Base-by-base conservation (phyloP, 2,888 invertebrate species). In the Drosophila fulvimacula region DNA sequence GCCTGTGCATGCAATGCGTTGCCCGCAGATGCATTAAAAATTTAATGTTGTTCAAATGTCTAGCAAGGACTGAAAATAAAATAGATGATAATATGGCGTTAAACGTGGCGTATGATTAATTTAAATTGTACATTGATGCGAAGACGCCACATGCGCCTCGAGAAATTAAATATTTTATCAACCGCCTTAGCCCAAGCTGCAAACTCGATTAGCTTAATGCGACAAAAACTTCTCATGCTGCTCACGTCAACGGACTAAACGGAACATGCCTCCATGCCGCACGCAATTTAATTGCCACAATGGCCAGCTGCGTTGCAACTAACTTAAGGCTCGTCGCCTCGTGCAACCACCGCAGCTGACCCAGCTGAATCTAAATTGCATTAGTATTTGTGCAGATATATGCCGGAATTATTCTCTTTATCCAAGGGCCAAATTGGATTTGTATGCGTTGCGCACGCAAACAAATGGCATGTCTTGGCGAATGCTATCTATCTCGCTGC, bases 21-120 rank as follows among this genome's bases (percentile, higher is more conserved):
- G 52, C 38, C 42, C 39, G 49, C 63, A 59, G 64, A 55, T 52
- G 65, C 83, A 83, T 88, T 73, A 86, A 88, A 70, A 61, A 83
- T 84, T 86, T 48, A 83, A 70, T 69, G 46, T 61, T 65, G 61
- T 56, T 42, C 34, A 68, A 63, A 65, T 65, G 27, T 68, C 42
- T 36, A 24, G 38, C 52, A 30, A 52, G 53, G 55, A 46, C 84
- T 84, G 87, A 30, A 73, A 83, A 46, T 66, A 57, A 38, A 71
- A 79, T 71, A 51, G 15, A 52, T 21, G 30, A 49, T 13, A 27
- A 30, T 53, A 5, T 30, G 11, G 17, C 19, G 32, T 57, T 62
- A 46, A 69, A 48, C 67, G 57, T 57, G 59, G 44, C 67, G 69
- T 68, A 64, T 68, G 70, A 73, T 62, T 77, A 70, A 66, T 66